Evolutionary conservation across 1,140 invertebrate species (phyloP).

Genomic region (Psilanteris sp.): DNA sequence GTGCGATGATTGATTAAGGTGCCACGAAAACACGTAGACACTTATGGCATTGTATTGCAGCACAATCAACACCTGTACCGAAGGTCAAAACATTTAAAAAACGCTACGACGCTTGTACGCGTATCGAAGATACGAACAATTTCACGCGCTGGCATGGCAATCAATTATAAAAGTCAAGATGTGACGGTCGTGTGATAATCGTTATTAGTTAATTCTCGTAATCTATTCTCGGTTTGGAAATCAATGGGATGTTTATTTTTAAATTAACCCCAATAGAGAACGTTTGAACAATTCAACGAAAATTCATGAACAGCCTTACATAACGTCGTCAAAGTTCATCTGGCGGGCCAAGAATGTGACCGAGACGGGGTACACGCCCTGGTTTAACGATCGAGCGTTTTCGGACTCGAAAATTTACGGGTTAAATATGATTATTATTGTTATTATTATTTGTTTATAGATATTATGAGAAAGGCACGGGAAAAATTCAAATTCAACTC

Average conservation of each 20-base stretch:
- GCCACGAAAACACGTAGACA: conserved; percentile 61
- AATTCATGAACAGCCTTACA: too few species aligned
- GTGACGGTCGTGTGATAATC: conserved; percentile 35
- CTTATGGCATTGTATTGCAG: conserved; percentile 52
- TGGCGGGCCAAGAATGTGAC: too few species aligned
- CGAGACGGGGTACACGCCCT: too few species aligned
- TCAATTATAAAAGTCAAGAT: conserved; percentile 45
- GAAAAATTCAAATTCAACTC: too few species aligned
- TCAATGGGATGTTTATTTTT: neutral
- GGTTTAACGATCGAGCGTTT: too few species aligned
- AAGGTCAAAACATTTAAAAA: conserved; percentile 60
- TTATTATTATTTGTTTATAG: too few species aligned
- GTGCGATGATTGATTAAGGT: conserved; percentile 61
- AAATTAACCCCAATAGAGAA: neutral
- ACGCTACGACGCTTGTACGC: conserved; percentile 12
- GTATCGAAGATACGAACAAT: conserved; percentile 49
- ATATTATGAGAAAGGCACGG: too few species aligned
- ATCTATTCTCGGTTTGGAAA: conserved; percentile 7
- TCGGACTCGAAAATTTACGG: too few species aligned
- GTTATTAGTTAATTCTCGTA: conserved; percentile 36
- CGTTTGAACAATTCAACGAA: too few species aligned
- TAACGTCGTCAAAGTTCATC: too few species aligned
- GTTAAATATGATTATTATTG: too few species aligned
- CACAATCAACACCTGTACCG: conserved; percentile 61
- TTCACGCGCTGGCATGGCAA: conserved; percentile 45